A percentile compares a stretch with the other conserved stretches of the same genome.
Conservation (phyloP, 2,888 invertebrate species). For the Cryptocephalus primarius region DNA sequence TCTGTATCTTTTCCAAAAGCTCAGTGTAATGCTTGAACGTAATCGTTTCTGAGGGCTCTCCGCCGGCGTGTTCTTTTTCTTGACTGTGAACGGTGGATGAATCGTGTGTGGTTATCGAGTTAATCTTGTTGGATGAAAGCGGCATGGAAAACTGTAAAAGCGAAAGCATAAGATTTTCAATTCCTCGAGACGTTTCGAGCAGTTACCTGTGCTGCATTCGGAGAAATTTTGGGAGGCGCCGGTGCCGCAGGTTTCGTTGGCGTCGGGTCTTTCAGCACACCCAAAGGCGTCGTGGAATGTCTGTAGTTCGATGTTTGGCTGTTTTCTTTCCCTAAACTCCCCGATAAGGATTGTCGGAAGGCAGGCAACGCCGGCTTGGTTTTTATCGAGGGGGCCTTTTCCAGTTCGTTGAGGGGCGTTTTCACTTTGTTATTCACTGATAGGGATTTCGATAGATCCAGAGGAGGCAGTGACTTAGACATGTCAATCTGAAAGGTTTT, state of each 20-base stretch:
- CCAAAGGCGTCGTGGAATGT: constrained; percentile 1
- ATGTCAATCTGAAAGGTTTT: constrained; percentile 12
- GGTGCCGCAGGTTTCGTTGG: constrained; percentile 16
- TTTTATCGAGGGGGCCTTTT: constrained; percentile 16
- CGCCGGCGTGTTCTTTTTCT: not conserved
- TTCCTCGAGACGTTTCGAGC: too few relatives aligned
- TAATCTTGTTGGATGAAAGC: not conserved
- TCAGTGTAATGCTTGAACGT: constrained; percentile 29
- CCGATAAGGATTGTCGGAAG: too few relatives aligned
- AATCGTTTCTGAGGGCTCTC: constrained; percentile 10
- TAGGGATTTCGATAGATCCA: constrained; percentile 10
- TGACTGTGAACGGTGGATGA: constrained; percentile 1
- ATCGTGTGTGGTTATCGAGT: not conserved
- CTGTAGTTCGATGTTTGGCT: constrained; percentile 3
- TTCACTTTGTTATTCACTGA: constrained; percentile 15
- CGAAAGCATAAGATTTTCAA: too few relatives aligned
- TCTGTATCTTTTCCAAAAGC: constrained; percentile 39
- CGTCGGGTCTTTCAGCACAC: constrained; percentile 9
- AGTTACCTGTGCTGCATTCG: not conserved
- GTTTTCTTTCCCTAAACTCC: not conserved
- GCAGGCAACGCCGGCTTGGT: constrained; percentile 14
- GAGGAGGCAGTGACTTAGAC: constrained; percentile 20
- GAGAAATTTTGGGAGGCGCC: constrained; percentile 3
- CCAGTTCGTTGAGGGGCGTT: constrained; percentile 26
- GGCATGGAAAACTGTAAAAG: too few relatives aligned